Evolutionary conservation across 2,113 vertebrate species (phyloP).

Genomic region (Crotophaga sulcirostris): DNA sequence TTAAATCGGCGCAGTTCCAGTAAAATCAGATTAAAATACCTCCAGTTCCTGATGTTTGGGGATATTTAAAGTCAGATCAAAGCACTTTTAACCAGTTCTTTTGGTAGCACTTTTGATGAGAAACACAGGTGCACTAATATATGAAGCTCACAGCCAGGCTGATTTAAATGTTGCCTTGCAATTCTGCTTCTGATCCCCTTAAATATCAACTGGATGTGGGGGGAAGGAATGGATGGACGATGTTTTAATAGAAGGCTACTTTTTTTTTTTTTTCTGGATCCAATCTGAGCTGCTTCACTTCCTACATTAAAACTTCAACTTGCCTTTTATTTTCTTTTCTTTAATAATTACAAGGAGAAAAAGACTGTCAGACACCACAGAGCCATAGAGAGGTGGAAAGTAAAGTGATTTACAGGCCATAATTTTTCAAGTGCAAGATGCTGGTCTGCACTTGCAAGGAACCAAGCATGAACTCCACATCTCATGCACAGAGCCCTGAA

Average conservation of each 20-base stretch:
- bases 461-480: not conserved
- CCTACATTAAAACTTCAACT: slow-evolving; percentile 13
- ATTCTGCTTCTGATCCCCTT: slow-evolving; percentile 52
- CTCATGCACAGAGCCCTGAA: not conserved
- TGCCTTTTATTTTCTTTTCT: not conserved
- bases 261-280: not conserved
- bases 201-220: slow-evolving; percentile 32
- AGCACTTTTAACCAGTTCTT: slow-evolving; percentile 58
- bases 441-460: not conserved
- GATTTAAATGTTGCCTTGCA: slow-evolving; percentile 58
- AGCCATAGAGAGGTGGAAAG: not conserved
- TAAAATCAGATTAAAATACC: slow-evolving; percentile 76
- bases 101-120: slow-evolving; percentile 72
- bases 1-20: slow-evolving; percentile 58
- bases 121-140: slow-evolving; percentile 71
- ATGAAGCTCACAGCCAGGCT: slow-evolving; percentile 7
- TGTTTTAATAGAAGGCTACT: slow-evolving; percentile 21
- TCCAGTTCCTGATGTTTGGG: slow-evolving; percentile 67
- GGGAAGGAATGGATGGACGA: not conserved
- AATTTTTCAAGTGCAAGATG: not conserved
- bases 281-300: slow-evolving; percentile 31
- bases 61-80: slow-evolving; percentile 75
- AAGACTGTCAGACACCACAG: not conserved
- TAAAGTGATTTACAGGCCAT: not conserved
- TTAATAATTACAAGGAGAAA: not conserved